Evolutionary conservation across 1,140 invertebrate species (phyloP), one percentile per base, ranked within the genome.

Genomic region (Holcopasites calliopsidis): DNA sequence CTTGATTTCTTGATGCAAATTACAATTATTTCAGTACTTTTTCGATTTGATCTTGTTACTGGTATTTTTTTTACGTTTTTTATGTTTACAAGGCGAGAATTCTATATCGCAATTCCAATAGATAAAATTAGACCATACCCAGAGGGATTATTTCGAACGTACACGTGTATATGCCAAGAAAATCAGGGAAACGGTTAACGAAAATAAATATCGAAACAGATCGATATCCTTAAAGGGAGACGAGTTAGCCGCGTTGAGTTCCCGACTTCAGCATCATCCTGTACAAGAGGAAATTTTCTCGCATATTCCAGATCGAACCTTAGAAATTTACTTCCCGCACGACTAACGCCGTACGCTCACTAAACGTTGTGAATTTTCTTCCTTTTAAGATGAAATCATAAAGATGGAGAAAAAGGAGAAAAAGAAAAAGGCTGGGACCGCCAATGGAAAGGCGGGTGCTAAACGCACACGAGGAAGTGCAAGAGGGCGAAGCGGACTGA

Each of bases 371-470:
- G 47, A 80, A 83, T 89, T 90, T 88, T 91, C 80, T 90, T 90
- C 81, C 84, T 91, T 92, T 92, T 90, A 92, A 92, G 91, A 92
- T 91, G 91, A 92, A 60, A 92, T 92, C 87, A 92, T 92, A 86
- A 91, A 91, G 85, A 88, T 92, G 90, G 90, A 91, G 80, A 87
- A 87, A 79, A 87, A 86, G 84, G 82, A 86, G 72, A 92, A 89
- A 90, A 91, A 91, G 88, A 92, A 89, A 88, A 90, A 90, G 71
- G 60, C 72, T 3, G 77, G 64, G 35, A 52, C 80, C 18, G 42
- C 72, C 28, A 87, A 81, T 78, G 82, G 83, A 71, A 89, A 88
- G 65, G n/a, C 60, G 33, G 77, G 66, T 35, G 35, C 61, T 40
- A 85, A 74, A 44, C 84, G 75, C 26, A 76, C 52, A 42, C 74